These are phyloP conservation scores for Rynchops niger DNA, from an alignment of 2,113 vertebrate species.

Conservation along the genomic window DNA sequence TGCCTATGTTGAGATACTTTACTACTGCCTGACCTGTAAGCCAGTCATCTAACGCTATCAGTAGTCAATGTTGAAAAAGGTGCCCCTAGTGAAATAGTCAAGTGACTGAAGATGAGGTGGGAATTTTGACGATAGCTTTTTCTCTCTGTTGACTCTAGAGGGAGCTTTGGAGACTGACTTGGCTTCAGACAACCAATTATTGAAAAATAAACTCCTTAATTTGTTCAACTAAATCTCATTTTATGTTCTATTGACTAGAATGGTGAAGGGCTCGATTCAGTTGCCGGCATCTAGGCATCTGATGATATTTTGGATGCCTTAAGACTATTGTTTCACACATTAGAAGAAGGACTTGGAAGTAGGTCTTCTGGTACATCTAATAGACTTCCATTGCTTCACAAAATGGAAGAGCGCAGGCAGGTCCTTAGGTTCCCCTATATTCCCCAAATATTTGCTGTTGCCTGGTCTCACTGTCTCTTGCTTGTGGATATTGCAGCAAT, in stretches of 20 bases:
- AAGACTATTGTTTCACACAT: background rate
- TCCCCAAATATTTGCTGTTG: background rate
- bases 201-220: background rate
- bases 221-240: background rate
- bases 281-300: background rate
- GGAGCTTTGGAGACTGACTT: background rate
- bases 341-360: background rate
- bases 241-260: background rate
- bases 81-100: background rate
- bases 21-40: background rate
- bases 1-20: background rate
- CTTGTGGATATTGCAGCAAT: fast-evolving
- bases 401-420: background rate
- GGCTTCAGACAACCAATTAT: background rate
- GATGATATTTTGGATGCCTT: background rate
- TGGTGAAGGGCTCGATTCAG: background rate
- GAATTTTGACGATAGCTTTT: background rate
- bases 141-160: background rate
- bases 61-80: background rate
- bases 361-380: background rate
- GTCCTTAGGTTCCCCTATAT: background rate
- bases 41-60: background rate
- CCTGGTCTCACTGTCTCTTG: background rate
- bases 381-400: background rate
- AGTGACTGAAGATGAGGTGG: background rate